These are phyloP conservation scores for Rhynchopsitta pachyrhyncha DNA, from an alignment of 2,113 vertebrate genomes.

Conservation along the genomic window DNA sequence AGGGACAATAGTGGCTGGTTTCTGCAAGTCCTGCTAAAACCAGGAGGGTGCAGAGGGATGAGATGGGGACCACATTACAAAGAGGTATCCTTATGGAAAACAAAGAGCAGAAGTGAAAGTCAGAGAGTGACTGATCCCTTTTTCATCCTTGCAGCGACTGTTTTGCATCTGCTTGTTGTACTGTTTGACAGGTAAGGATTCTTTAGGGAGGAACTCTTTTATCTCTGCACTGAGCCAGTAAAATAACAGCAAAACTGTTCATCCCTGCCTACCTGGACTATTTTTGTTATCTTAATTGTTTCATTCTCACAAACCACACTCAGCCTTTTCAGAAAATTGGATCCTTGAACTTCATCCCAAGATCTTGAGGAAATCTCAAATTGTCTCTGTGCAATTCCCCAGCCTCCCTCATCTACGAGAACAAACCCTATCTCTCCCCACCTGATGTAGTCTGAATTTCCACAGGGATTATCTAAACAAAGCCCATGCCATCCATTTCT, in stretches of 20 bases:
- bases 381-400: constrained; percentile 31
- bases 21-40: neutral
- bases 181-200: neutral
- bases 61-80: neutral
- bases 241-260: neutral
- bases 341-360: constrained; percentile 71
- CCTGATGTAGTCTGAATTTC: constrained; percentile 60
- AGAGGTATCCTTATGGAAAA: neutral
- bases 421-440: constrained; percentile 23
- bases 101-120: neutral
- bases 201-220: neutral
- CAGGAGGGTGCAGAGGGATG: neutral
- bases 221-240: neutral
- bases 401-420: constrained; percentile 53
- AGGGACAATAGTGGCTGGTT: neutral
- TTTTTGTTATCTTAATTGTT: constrained; percentile 48
- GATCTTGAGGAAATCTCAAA: constrained; percentile 56
- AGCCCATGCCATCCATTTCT: constrained; percentile 49
- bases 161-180: neutral
- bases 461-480: constrained; percentile 76
- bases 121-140: neutral
- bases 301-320: constrained; percentile 23
- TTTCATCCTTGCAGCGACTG: neutral
- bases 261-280: neutral
- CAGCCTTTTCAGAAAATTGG: constrained; percentile 46